Conservation (phyloP, 2,113 vertebrate species). For the Ellobius talpinus region DNA sequence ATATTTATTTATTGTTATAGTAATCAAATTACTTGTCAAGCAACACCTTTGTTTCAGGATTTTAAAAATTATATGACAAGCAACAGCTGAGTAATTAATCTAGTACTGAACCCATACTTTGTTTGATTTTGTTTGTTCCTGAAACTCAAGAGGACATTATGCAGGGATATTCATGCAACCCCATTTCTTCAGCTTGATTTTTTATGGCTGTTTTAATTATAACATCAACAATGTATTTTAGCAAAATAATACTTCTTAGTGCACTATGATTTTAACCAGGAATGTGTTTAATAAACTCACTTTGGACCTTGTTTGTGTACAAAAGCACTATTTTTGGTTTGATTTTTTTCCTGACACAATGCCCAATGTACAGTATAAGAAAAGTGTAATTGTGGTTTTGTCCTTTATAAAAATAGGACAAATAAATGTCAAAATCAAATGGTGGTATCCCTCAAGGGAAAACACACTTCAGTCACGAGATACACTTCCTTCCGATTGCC, state of each 20-base stretch:
- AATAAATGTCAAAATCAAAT: conserved; percentile 94
- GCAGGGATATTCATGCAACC: background rate
- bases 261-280: conserved; percentile 69
- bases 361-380: conserved; percentile 83
- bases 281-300: conserved; percentile 77
- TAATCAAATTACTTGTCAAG: conserved; percentile 64
- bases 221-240: background rate
- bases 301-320: conserved; percentile 79
- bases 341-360: conserved; percentile 87
- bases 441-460: conserved; percentile 87
- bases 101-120: background rate
- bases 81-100: background rate
- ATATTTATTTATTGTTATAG: conserved; percentile 45
- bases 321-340: conserved; percentile 86
- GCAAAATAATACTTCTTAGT: conserved; percentile 67
- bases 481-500: conserved; percentile 85
- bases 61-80: conserved; percentile 17
- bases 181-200: conserved; percentile 19
- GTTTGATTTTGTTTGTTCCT: conserved; percentile 17
- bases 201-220: conserved; percentile 11
- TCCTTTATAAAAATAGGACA: conserved; percentile 90
- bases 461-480: conserved; percentile 88
- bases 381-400: conserved; percentile 89
- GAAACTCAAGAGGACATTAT: background rate
- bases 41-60: background rate